Evolutionary conservation across 2,797 vertebrate species (phyloP).

Genomic region (Tiaroga cobitis): DNA sequence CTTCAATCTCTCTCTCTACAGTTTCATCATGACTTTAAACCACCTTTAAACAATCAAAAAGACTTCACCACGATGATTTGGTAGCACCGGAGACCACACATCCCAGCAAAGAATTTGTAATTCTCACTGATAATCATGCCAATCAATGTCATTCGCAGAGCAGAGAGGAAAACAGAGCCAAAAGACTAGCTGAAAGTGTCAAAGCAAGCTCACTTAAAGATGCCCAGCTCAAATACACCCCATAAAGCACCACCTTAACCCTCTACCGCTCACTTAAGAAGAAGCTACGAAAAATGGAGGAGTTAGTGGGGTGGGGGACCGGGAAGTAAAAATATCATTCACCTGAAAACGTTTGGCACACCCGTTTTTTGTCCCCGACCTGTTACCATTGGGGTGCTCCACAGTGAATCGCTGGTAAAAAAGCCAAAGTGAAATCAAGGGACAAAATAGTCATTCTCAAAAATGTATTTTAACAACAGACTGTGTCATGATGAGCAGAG

Average conservation of each 20-base stretch:
- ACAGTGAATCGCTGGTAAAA: constrained; percentile 67
- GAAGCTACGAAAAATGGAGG: constrained; percentile 59
- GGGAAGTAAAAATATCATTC: constrained; percentile 67
- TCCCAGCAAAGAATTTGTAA: constrained; percentile 24
- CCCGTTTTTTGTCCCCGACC: constrained; percentile 69
- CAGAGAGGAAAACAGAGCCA: constrained; percentile 46
- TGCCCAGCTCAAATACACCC: constrained; percentile 53
- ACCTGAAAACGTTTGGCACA: constrained; percentile 71
- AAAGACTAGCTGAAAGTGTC: constrained; percentile 53
- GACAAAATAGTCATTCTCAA: constrained; percentile 53
- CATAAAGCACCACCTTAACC: constrained; percentile 57
- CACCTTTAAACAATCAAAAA: not conserved
- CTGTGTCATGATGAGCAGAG: constrained; percentile 40
- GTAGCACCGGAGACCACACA: constrained; percentile 25
- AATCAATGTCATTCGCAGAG: constrained; percentile 52
- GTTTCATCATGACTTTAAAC: not conserved
- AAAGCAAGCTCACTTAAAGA: constrained; percentile 52
- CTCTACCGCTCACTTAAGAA: constrained; percentile 63
- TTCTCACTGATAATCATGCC: constrained; percentile 43
- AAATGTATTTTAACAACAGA: constrained; percentile 41
- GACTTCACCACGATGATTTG: not conserved
- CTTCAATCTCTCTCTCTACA: not conserved
- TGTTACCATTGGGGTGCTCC: constrained; percentile 69
- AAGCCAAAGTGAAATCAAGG: constrained; percentile 61
- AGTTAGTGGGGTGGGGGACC: constrained; percentile 64